A percentile compares a stretch with the other conserved stretches of the same genome.
phyloP scores from a whole-genome alignment of 35 echinoderm and acorn worm genomes.

The Lytechinus pictus region DNA sequence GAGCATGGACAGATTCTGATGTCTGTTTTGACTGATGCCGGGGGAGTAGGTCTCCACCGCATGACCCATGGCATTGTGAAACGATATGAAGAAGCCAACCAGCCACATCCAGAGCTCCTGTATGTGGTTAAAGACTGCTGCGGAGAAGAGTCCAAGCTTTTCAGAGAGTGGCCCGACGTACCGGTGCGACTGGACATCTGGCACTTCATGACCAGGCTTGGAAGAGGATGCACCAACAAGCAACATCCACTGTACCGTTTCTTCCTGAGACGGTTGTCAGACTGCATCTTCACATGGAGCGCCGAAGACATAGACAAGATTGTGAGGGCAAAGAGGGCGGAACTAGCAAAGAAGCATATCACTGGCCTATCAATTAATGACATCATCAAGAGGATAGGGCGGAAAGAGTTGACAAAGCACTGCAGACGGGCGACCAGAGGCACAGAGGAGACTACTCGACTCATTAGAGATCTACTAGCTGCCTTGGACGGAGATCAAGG shows the following conservation, averaged over 20 bases:
- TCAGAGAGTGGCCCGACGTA: slow-evolving; percentile 47
- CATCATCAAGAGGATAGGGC: neutral
- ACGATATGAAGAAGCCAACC: slow-evolving; percentile 26
- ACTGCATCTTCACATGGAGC: slow-evolving; percentile 73
- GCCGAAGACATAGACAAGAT: slow-evolving; percentile 46
- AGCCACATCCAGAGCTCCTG: slow-evolving; percentile 42
- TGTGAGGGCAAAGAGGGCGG: slow-evolving; percentile 25
- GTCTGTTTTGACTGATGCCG: too few relatives aligned
- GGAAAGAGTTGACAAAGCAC: slow-evolving; percentile 54
- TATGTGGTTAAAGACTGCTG: slow-evolving; percentile 75
- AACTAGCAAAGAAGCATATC: neutral
- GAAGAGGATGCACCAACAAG: slow-evolving; percentile 36
- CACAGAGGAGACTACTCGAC: slow-evolving; percentile 48
- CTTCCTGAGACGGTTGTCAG: slow-evolving; percentile 49
- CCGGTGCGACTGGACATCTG: slow-evolving; percentile 67
- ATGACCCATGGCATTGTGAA: neutral
- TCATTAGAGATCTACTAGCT: slow-evolving; percentile 52
- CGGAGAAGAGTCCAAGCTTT: slow-evolving; percentile 33
- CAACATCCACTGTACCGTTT: slow-evolving; percentile 52
- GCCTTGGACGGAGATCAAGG: slow-evolving; percentile 31
- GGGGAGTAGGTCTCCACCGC: too few relatives aligned
- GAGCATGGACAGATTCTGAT: too few relatives aligned
- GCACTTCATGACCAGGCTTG: slow-evolving; percentile 71
- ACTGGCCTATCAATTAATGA: neutral
- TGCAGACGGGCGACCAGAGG: slow-evolving; percentile 59